Base-by-base conservation (phyloP, 1,140 invertebrate genomes). In the Lanistes nyassanus region DNA sequence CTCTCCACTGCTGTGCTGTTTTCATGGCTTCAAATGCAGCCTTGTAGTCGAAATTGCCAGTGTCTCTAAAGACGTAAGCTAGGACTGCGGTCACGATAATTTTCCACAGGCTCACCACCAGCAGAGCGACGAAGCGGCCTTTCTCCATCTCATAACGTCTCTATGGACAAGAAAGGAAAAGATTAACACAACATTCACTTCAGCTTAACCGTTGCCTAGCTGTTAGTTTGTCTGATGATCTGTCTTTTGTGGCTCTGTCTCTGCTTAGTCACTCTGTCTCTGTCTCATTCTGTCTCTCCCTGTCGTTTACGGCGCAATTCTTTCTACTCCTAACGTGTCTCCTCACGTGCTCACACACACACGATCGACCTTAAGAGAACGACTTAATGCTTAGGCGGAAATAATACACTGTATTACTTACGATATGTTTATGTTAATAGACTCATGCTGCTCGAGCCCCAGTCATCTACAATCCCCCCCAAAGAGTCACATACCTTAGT, bases 21-120 rank as follows among this genome's bases (percentile, higher is more conserved):
- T 34, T 31, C 39, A 74, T 37, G 19, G 51, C 31, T 0, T 51
- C 62, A 19, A 65, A 72, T 21, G 70, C 70, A 0, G 1, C 6
- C 34, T 29, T 19, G 36, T 72, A 72, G 36, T 72, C 70, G 6
- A 60, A 29, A 34, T 60, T 9, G 6, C 55, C 39, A 5, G 42
- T 26, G 4, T 26, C 70, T 23, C 56, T 58, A 55, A 37, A 62
- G 56, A 79, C 0, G 58, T 77, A 85, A 0, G 84, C 84, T 21
- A 83, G 75, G 16, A 69, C 11, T 0, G 78, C 36, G 9, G 80
- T 81, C 2, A 80, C 16, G 0, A n/a, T 62, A 70, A 85, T 81
- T 65, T 86, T 86, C 65, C 75, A 76, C 7, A 80, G 26, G 16
- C 66, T 72, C 1, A 62, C 72, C 23, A 85, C 58, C 19, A 80